Evolutionary conservation across 2,113 vertebrate genomes (phyloP).

Genomic region (Tetrax tetrax): DNA sequence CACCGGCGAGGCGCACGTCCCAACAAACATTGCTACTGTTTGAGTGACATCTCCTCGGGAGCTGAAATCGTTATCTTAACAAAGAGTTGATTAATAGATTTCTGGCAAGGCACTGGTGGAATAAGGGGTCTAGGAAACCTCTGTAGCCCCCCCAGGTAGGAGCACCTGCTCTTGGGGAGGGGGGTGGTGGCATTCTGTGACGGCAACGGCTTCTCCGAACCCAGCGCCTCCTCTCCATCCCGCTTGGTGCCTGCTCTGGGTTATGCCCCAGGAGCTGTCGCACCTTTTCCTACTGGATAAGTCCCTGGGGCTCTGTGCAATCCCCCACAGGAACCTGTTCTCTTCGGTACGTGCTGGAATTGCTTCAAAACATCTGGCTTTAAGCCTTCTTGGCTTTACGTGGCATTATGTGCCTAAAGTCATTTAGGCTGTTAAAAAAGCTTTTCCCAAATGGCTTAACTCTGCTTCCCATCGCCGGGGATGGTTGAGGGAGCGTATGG

Average conservation of each 20-base stretch:
- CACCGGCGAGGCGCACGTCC: not conserved
- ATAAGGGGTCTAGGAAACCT: not conserved
- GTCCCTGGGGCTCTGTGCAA: not conserved
- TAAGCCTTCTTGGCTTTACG: not conserved
- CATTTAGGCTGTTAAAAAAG: not conserved
- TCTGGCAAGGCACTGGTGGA: not conserved
- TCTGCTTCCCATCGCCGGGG: not conserved
- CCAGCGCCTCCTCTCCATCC: not conserved
- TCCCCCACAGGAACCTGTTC: rapidly evolving
- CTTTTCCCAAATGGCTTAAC: not conserved
- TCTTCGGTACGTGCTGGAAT: rapidly evolving
- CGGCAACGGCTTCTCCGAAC: not conserved
- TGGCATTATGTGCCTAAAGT: not conserved
- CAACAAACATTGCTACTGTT: not conserved
- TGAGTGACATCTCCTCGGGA: not conserved
- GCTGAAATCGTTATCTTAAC: not conserved
- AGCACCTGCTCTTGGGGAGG: rapidly evolving
- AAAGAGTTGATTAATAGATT: not conserved
- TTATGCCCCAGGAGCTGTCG: rapidly evolving
- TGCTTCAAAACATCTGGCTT: not conserved
- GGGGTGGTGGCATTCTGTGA: not conserved
- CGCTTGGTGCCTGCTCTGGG: not conserved
- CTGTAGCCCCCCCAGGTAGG: not conserved
- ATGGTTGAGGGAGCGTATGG: rapidly evolving
- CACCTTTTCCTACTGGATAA: not conserved